Evolutionary conservation across 1,140 invertebrate genomes (phyloP).

Genomic region (Drosophila parvula): DNA sequence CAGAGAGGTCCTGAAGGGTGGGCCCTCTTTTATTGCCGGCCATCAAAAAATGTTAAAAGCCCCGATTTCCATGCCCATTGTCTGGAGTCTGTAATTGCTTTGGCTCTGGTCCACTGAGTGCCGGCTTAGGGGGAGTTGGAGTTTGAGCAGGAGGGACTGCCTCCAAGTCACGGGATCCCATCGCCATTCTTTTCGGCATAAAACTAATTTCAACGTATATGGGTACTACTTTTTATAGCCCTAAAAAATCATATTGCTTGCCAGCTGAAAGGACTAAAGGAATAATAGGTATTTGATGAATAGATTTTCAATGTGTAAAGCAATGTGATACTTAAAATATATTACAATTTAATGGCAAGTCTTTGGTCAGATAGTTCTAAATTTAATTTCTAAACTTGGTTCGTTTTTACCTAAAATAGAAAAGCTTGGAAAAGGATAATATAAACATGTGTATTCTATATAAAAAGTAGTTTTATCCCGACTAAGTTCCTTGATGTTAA

Average conservation of each 20-base stretch:
- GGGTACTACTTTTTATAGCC: neutral
- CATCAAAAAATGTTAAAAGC: constrained; percentile 74
- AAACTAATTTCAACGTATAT: constrained; percentile 30
- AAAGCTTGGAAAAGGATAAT: too few species aligned
- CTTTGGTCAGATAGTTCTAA: neutral
- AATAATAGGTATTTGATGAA: constrained; percentile 15
- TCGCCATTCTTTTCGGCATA: constrained; percentile 14
- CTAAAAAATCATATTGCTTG: neutral
- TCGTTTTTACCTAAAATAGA: neutral
- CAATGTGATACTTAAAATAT: neutral
- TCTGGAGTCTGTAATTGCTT: constrained; percentile 70
- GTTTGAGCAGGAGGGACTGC: neutral
- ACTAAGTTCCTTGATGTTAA: neutral
- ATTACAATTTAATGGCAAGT: neutral
- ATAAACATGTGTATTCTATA: too few species aligned
- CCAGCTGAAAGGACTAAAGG: neutral
- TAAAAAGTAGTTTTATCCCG: too few species aligned
- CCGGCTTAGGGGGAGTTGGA: constrained; percentile 33
- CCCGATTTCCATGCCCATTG: constrained; percentile 70
- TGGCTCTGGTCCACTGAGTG: constrained; percentile 56
- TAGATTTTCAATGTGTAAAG: neutral
- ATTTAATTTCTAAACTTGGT: neutral
- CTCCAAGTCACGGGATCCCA: neutral
- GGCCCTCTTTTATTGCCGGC: constrained; percentile 70
- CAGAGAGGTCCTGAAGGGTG: neutral